phyloP scores from a whole-genome alignment of 2,113 vertebrate genomes.

The Patagioenas fasciata region DNA sequence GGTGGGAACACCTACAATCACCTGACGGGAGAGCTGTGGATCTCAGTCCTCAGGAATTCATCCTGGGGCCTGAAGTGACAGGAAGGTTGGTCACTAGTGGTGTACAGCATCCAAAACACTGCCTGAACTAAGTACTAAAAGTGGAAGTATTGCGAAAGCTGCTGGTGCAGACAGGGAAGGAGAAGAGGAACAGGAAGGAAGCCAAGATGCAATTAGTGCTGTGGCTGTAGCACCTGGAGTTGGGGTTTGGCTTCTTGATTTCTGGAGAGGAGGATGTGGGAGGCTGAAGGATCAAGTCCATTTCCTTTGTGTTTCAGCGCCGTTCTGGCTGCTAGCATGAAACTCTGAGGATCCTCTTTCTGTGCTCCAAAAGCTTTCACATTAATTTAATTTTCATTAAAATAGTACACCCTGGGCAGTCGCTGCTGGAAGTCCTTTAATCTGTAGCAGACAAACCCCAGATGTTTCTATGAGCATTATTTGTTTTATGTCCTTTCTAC shows the following conservation, averaged over 20 bases:
- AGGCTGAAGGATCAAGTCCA: background rate
- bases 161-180: background rate
- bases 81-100: background rate
- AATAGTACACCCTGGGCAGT: background rate
- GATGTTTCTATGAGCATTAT: background rate
- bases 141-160: background rate
- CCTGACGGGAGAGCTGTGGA: background rate
- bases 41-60: background rate
- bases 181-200: background rate
- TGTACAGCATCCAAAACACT: background rate
- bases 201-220: background rate
- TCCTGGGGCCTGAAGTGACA: background rate
- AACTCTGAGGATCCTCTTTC: background rate
- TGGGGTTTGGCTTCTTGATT: background rate
- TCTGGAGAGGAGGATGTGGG: background rate
- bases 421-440: background rate
- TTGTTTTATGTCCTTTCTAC: background rate
- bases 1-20: background rate
- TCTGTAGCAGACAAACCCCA: background rate
- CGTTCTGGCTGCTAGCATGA: background rate
- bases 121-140: background rate
- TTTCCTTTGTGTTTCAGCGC: background rate
- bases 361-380: background rate
- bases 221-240: background rate
- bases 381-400: slow-evolving; percentile 3